A percentile compares a stretch with the other conserved stretches of the same genome.
Evolutionary conservation across 2,888 invertebrate species (phyloP).

Genomic region (Amblyjoppa proteus): DNA sequence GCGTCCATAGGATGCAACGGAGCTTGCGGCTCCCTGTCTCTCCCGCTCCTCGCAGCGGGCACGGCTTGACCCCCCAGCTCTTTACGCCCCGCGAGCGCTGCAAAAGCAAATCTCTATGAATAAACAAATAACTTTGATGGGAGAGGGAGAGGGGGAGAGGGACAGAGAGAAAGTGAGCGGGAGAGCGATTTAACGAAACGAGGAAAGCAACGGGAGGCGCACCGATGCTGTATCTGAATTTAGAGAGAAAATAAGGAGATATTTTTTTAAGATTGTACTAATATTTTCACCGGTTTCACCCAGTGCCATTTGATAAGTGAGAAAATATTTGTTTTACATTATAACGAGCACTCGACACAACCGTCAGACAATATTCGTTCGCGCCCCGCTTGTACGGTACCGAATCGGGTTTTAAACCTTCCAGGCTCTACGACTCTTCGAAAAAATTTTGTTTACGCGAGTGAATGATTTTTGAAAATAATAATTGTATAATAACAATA

Average conservation of each 20-base stretch:
- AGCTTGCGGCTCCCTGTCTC: constrained; percentile 28
- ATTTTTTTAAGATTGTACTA: not conserved
- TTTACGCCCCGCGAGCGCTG: not conserved
- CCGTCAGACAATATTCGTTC: not conserved
- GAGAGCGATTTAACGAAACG: constrained; percentile 12
- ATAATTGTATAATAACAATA: too few relatives aligned
- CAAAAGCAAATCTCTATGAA: constrained; percentile 16
- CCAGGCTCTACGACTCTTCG: not conserved
- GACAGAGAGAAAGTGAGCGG: too few relatives aligned
- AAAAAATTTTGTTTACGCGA: too few relatives aligned
- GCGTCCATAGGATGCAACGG: constrained; percentile 37
- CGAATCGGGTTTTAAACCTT: not conserved
- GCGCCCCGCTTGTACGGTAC: not conserved
- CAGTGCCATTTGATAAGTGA: not conserved
- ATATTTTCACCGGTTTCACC: not conserved
- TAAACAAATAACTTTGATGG: constrained; percentile 37
- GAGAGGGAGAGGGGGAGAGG: not conserved
- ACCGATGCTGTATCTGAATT: not conserved
- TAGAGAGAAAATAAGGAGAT: not conserved
- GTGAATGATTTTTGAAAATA: too few relatives aligned
- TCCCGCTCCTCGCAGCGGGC: not conserved
- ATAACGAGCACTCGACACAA: not conserved
- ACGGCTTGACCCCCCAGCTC: constrained; percentile 3
- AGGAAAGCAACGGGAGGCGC: not conserved
- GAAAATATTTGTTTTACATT: not conserved